Conservation (phyloP, 1,140 invertebrate genomes). For the Mizuhopecten yessoensis region DNA sequence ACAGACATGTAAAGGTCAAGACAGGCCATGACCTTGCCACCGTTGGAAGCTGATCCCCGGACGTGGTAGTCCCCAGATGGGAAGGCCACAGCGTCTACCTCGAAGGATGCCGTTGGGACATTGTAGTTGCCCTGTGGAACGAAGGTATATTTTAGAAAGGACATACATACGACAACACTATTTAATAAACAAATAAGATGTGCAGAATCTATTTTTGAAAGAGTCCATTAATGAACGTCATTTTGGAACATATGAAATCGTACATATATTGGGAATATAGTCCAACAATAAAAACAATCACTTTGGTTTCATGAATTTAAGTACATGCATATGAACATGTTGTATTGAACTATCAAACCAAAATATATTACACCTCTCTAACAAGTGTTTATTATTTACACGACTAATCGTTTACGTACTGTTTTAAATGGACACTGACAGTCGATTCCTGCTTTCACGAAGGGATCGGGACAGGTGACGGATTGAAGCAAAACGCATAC, state of each 20-base stretch:
- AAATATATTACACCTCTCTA: too few relatives aligned
- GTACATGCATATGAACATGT: too few relatives aligned
- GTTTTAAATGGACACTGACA: slow-evolving; percentile 74
- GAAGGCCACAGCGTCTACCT: slow-evolving; percentile 65
- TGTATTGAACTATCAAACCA: too few relatives aligned
- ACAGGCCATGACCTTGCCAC: slow-evolving; percentile 60
- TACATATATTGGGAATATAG: too few relatives aligned
- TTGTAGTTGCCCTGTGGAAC: slow-evolving; percentile 65
- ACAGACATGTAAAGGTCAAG: slow-evolving; percentile 62
- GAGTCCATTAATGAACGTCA: too few relatives aligned
- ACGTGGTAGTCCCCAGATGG: slow-evolving; percentile 71
- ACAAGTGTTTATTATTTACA: too few relatives aligned
- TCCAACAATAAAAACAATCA: too few relatives aligned
- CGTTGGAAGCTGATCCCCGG: slow-evolving; percentile 63
- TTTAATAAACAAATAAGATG: too few relatives aligned
- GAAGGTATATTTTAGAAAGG: not conserved
- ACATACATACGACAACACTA: not conserved
- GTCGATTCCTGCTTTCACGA: slow-evolving; percentile 68
- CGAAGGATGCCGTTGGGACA: slow-evolving; percentile 62
- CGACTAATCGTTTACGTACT: slow-evolving; percentile 70
- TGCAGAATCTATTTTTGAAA: too few relatives aligned
- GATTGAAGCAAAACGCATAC: slow-evolving; percentile 68
- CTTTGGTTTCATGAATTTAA: too few relatives aligned
- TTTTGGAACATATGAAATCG: too few relatives aligned
- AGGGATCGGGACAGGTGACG: slow-evolving; percentile 68